Base-by-base conservation (phyloP, 2,888 invertebrate genomes). In the Agriopis leucophaearia region DNA sequence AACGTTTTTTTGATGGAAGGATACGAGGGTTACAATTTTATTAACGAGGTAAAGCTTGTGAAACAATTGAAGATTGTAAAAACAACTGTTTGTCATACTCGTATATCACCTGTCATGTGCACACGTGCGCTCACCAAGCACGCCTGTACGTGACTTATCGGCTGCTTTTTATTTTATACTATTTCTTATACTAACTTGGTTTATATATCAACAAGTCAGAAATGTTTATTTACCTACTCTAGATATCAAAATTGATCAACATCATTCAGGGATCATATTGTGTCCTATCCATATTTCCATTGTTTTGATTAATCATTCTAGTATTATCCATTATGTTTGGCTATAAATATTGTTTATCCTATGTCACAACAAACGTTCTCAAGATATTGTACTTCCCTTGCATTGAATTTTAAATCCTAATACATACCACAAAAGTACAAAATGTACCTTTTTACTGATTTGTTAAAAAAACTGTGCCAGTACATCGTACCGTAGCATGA, bases 121-220 rank as follows among this genome's bases (percentile, higher is more conserved):
- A 48, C 47, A 44, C 15, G 13, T 52, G 57, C 58, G 47, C 60
- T 66, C 63, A 67, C 59, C 63, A 47, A 47, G 66, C 62, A 54
- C 54, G 47, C 47, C 36, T 54, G 45, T 42, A 63, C 67, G 63
- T 67, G 67, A 38, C 59, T 67, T 67, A 63, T 66, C 66, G 36
- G 36, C 18, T 4, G 2, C 27, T 27, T 27, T 60, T 3, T 48
- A 15, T 12, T 16, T 44, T 13, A 45, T 8, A 44, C 54, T 13
- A 54, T 45, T 62, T 35, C 9, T 36, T 45, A 13, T 54, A 47
- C 36, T 27, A 27, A 47, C 47, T 18, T 47, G 16, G 47, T 47
- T 16, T 47, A 18, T n/a, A 15, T 45, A 45, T 15, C 27, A n/a
- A n/a, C n/a, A n/a, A n/a, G 27, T 15, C 45, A 45, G 7, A 8